Percentiles rank a stretch among this genome's conserved stretches.
Conservation (phyloP, 2,113 vertebrate genomes). For the Pitta sordida region DNA sequence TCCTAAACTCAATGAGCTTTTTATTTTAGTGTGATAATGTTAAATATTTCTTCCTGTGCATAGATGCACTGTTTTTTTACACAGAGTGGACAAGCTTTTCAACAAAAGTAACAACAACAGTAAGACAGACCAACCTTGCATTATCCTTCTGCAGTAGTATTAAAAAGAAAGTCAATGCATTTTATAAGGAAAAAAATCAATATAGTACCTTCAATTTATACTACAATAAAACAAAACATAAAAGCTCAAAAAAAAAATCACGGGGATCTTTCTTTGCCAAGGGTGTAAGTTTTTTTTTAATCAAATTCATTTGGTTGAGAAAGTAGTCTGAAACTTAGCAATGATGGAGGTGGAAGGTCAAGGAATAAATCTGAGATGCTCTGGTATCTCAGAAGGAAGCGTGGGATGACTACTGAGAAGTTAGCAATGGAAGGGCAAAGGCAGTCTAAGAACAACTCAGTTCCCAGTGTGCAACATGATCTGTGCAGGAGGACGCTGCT, state of each 20-base stretch:
- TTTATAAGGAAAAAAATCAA: neutral
- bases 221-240: neutral
- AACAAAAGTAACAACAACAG: neutral
- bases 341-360: neutral
- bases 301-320: neutral
- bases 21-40: neutral
- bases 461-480: neutral
- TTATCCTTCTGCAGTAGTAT: neutral
- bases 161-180: neutral
- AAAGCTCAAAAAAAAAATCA: neutral
- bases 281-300: neutral
- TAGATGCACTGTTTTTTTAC: neutral
- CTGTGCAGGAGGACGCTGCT: neutral
- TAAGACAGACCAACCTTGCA: neutral
- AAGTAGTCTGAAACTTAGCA: neutral
- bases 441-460: neutral
- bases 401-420: neutral
- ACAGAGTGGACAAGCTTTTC: neutral
- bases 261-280: neutral
- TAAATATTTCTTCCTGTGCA: neutral
- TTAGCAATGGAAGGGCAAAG: neutral
- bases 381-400: slow-evolving; percentile 29
- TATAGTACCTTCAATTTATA: neutral
- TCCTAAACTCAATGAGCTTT: neutral
- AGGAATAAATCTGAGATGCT: neutral